Evolutionary conservation across 2,888 invertebrate genomes (phyloP), one percentile per base, ranked within the genome.

Genomic region (Odontocerum albicorne): DNA sequence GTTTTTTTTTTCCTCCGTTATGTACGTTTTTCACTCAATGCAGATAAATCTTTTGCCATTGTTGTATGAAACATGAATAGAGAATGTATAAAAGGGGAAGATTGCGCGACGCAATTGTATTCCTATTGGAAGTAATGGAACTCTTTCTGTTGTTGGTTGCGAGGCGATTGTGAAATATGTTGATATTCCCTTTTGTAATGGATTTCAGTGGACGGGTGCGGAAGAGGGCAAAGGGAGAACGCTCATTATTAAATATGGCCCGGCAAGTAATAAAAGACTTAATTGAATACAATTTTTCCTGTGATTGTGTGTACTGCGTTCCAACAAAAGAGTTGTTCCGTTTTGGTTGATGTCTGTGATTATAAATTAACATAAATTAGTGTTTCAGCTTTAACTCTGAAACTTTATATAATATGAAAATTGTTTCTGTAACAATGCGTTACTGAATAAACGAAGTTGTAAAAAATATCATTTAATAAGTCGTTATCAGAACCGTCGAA

Each of bases 291-390:
- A 53, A 53, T 47, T 46, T 53, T 45, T 47, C 46, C 33, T 51
- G 43, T 51, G 44, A 51, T 51, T 51, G 36, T 36, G 46, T 21
- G 13, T 21, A 6, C n/a, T n/a, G 44, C 43, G 43, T 33, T 22
- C 42, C n/a, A n/a, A n/a, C n/a, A n/a, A n/a, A n/a, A n/a, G n/a
- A n/a, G n/a, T n/a, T n/a, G n/a, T n/a, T n/a, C n/a, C n/a, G n/a
- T n/a, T n/a, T n/a, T n/a, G n/a, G n/a, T n/a, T n/a, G n/a, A n/a
- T n/a, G n/a, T n/a, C n/a, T n/a, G n/a, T n/a, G n/a, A n/a, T n/a
- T n/a, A n/a, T 72, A 76, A 75, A 77, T 44, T 44, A 32, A 32
- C 44, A 44, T 44, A 16, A 74, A 76, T n/a, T n/a, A n/a, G n/a
- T n/a, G n/a, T n/a, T n/a, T n/a, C n/a, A n/a, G n/a, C n/a, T n/a